These are phyloP conservation scores for Ictalurus furcatus DNA, from an alignment of 2,113 vertebrate species.

Conservation along the genomic window DNA sequence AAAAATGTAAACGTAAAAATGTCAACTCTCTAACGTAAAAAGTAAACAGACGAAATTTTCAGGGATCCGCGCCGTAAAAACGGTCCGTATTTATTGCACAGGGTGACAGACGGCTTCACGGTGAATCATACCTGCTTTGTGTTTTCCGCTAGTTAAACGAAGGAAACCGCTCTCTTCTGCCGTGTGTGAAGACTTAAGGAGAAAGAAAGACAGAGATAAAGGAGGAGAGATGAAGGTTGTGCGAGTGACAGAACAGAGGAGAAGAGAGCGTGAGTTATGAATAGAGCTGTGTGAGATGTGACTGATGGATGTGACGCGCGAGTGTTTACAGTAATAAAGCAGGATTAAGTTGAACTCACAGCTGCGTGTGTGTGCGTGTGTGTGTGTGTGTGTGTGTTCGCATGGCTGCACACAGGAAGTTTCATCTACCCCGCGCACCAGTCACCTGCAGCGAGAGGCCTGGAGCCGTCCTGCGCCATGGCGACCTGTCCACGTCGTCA, in stretches of 20 bases:
- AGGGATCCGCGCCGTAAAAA: not conserved
- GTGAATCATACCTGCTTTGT: not conserved
- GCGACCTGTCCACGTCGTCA: constrained; percentile 44
- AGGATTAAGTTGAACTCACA: constrained; percentile 9
- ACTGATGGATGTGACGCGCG: constrained; percentile 18
- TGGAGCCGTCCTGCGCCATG: not conserved
- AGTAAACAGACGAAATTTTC: not conserved
- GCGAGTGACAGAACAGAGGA: constrained; percentile 6
- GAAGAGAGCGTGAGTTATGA: constrained; percentile 7
- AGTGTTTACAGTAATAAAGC: constrained; percentile 29
- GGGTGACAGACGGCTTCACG: not conserved
- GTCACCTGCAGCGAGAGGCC: constrained; percentile 21
- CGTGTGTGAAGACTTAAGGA: not conserved
- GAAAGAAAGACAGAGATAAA: not conserved
- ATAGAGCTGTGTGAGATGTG: constrained; percentile 29
- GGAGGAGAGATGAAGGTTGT: not conserved
- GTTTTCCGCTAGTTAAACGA: not conserved
- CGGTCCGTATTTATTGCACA: not conserved
- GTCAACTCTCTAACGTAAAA: not conserved
- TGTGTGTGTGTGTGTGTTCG: constrained; percentile 1
- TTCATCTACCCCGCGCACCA: not conserved
- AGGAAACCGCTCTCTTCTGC: too few species aligned
- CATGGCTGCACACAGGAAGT: not conserved
- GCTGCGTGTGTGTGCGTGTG: not conserved
- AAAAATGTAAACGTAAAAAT: too few species aligned